Conservation (phyloP, 2,888 invertebrate species). For the Tenthredo mesomela region DNA sequence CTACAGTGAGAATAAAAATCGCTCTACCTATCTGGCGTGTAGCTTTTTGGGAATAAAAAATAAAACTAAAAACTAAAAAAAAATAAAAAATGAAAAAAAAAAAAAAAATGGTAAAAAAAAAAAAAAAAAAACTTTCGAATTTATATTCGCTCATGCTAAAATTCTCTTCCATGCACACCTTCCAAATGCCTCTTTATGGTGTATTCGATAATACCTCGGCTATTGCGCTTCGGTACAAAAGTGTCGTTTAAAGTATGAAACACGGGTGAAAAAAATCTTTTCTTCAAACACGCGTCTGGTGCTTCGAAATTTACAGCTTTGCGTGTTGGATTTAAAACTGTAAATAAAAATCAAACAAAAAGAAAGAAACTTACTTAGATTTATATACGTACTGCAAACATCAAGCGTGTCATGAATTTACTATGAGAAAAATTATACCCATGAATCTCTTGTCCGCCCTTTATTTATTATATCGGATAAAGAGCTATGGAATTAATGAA, state of each 20-base stretch:
- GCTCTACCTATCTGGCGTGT: neutral
- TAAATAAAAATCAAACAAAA: neutral
- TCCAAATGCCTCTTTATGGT: neutral
- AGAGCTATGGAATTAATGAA: neutral
- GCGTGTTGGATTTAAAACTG: conserved; percentile 60
- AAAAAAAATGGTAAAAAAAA: neutral
- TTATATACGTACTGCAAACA: conserved; percentile 11
- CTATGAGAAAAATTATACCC: neutral
- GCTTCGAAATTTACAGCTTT: conserved; percentile 73
- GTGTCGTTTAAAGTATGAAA: conserved; percentile 63
- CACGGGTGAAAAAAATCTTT: conserved; percentile 73
- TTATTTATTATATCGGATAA: conserved; percentile 9
- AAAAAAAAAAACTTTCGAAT: neutral
- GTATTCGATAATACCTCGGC: neutral
- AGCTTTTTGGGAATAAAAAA: neutral
- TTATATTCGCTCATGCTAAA: neutral
- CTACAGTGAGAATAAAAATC: conserved; percentile 3
- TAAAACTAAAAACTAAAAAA: neutral
- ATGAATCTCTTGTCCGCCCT: neutral
- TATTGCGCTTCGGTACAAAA: neutral
- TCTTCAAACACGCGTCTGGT: conserved; percentile 69
- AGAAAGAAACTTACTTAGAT: neutral
- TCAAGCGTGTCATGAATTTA: conserved; percentile 6
- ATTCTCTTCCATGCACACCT: neutral
- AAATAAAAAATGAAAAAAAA: neutral